Evolutionary conservation across 2,888 invertebrate species (phyloP).

Genomic region (Drosophila paramelanica): DNA sequence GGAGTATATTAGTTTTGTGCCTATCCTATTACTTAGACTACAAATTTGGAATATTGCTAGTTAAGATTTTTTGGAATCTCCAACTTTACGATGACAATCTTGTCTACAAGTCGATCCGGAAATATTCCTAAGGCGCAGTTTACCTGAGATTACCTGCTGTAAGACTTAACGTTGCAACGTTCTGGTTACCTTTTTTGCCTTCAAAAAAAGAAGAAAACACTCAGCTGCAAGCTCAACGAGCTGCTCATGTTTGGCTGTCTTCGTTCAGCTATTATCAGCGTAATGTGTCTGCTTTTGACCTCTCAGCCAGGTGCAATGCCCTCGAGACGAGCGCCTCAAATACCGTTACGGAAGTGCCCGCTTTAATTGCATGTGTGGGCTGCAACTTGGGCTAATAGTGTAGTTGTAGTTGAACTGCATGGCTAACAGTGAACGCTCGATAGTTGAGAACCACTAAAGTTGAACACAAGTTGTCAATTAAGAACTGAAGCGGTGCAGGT

Average conservation of each 20-base stretch:
- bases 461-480: neutral
- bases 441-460: neutral
- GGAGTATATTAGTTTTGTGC: no score
- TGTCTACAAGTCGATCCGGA: no score
- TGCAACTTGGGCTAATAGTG: slow-evolving; percentile 23
- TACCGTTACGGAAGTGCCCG: slow-evolving; percentile 50
- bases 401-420: slow-evolving; percentile 15
- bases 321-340: slow-evolving; percentile 30
- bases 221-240: neutral
- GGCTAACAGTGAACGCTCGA: slow-evolving; percentile 12
- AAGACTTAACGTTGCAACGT: no score
- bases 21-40: no score
- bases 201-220: neutral
- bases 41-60: no score
- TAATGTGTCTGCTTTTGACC: slow-evolving; percentile 32
- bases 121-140: no score
- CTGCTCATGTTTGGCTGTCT: slow-evolving; percentile 1
- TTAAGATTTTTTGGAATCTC: no score
- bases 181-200: neutral
- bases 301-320: slow-evolving; percentile 44
- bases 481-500: neutral
- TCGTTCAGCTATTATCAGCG: slow-evolving; percentile 16
- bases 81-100: no score
- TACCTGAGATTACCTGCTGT: no score
- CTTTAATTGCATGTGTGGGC: slow-evolving; percentile 54